A percentile compares a stretch with the other conserved stretches of the same genome.
Conservation (phyloP, 1,140 invertebrate genomes). For the Phymastichus coffea region DNA sequence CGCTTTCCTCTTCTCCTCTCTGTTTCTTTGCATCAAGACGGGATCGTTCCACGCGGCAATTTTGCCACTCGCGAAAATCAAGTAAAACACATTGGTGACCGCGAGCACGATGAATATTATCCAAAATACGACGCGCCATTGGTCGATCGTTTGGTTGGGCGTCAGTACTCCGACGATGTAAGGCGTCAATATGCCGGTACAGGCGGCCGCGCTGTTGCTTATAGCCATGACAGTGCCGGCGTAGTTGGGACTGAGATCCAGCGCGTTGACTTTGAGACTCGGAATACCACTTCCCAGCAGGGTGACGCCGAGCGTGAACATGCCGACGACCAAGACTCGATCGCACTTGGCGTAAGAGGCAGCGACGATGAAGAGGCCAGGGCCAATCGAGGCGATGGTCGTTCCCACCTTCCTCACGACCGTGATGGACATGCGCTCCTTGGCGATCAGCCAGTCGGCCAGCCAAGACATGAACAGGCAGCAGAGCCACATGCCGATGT, state of each 20-base stretch:
- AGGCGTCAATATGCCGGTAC: conserved; percentile 78
- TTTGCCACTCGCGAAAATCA: conserved; percentile 70
- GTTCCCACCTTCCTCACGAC: conserved; percentile 73
- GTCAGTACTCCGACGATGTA: conserved; percentile 76
- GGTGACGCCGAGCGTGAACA: conserved; percentile 72
- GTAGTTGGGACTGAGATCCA: conserved; percentile 82
- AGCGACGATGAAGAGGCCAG: conserved; percentile 75
- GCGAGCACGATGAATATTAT: conserved; percentile 73
- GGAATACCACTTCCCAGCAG: conserved; percentile 69
- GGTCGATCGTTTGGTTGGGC: conserved; percentile 65
- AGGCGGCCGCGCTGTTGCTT: conserved; percentile 79
- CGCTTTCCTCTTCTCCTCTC: conserved; percentile 17
- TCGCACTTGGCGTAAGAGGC: conserved; percentile 81
- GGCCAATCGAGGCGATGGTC: conserved; percentile 69
- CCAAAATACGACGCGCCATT: conserved; percentile 85
- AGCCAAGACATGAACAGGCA: conserved; percentile 67
- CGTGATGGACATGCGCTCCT: conserved; percentile 60
- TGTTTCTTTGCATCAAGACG: conserved; percentile 27
- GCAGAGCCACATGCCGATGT: conserved; percentile 73
- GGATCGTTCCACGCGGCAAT: conserved; percentile 71
- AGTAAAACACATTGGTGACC: conserved; percentile 72
- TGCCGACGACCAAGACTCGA: conserved; percentile 61
- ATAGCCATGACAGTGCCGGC: conserved; percentile 81
- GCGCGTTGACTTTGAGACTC: conserved; percentile 74
- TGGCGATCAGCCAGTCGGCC: conserved; percentile 68